Conservation (phyloP, 2,797 vertebrate genomes). For the Megalops cyprinoides region DNA sequence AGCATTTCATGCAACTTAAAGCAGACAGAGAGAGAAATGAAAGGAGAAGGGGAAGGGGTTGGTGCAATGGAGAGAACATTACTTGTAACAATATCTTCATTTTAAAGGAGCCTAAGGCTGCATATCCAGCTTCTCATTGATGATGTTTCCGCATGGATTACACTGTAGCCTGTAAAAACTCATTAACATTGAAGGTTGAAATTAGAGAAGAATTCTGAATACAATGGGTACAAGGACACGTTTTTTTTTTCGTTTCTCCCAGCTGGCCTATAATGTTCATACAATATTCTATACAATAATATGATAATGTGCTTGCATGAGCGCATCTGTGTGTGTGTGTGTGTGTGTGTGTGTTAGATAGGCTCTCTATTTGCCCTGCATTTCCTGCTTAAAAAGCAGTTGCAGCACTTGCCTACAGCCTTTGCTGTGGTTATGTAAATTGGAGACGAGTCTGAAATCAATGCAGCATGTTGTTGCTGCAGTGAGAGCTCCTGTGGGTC, state of each 20-base stretch:
- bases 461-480: not conserved
- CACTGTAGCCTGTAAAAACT: not conserved
- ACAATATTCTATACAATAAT: not conserved
- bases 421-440: constrained; percentile 7
- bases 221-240: not conserved
- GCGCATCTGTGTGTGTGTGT: not conserved
- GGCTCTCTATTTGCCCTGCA: not conserved
- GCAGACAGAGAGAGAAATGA: not conserved
- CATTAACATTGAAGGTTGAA: not conserved
- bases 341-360: not conserved
- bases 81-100: not conserved
- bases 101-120: not conserved
- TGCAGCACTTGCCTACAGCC: not conserved
- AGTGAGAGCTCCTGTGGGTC: not conserved
- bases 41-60: no score
- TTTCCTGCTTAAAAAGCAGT: not conserved
- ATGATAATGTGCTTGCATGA: not conserved
- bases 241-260: not conserved
- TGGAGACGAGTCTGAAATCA: not conserved
- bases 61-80: no score
- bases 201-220: not conserved
- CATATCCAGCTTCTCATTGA: not conserved
- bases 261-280: not conserved
- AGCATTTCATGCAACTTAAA: not conserved
- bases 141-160: not conserved